Conservation (phyloP, 2,113 vertebrate genomes). For the Sturnira hondurensis region DNA sequence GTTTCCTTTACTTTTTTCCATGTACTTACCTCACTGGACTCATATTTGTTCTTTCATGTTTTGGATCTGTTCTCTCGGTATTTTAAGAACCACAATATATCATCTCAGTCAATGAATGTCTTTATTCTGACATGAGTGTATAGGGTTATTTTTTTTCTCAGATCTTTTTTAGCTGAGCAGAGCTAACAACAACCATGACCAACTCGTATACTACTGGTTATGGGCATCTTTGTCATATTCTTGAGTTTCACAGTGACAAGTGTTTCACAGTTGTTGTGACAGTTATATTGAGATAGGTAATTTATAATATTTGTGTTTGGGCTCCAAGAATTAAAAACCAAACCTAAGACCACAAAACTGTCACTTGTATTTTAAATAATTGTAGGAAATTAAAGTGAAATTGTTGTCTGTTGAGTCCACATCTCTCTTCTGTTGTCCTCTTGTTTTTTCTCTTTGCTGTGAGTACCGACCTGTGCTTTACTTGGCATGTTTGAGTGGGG, state of each 20-base stretch:
- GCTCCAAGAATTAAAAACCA: not conserved
- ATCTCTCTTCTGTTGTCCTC: not conserved
- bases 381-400: not conserved
- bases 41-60: not conserved
- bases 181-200: not conserved
- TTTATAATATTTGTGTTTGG: not conserved
- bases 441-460: not conserved
- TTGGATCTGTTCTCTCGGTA: not conserved
- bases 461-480: not conserved
- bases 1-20: not conserved
- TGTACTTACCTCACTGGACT: not conserved
- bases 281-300: not conserved
- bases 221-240: not conserved
- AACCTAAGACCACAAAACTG: not conserved
- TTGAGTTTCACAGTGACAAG: not conserved
- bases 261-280: not conserved
- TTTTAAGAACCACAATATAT: not conserved
- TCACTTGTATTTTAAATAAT: not conserved
- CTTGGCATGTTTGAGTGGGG: not conserved
- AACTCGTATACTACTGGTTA: not conserved
- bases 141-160: not conserved
- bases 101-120: not conserved
- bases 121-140: not conserved
- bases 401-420: not conserved
- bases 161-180: not conserved